Evolutionary conservation across 2,888 invertebrate genomes (phyloP), one percentile per base, ranked within the genome.

Genomic region (Melipona beecheii): DNA sequence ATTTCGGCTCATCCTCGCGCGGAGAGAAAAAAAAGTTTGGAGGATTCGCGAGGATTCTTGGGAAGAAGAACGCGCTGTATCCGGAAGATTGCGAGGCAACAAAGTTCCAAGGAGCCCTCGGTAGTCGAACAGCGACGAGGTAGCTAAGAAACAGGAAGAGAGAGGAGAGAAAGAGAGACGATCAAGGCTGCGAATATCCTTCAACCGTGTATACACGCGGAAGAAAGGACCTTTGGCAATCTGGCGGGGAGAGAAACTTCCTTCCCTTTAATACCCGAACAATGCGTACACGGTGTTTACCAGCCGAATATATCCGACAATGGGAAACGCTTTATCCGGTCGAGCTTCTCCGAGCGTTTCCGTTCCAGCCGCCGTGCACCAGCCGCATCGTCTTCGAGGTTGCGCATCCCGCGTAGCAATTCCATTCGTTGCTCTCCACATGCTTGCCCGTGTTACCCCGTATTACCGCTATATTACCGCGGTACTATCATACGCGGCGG

Each of bases 221-320:
- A 17, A 78, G 85, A 81, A 85, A 77, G 58, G 58, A 64, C 54
- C 62, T 31, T 31, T n/a, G 75, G 74, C 27, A 68, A 75, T 52
- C 65, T 24, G 4, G n/a, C 13, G 71, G n/a, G 19, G 70, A 17
- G 78, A 78, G 87, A 81, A 84, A 86, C 83, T 87, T 81, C 66
- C 66, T 27, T 76, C 49, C 78, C 71, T 71, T 78, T 89, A 87
- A 89, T 89, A 85, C 83, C 77, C 69, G 86, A 86, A 89, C 89
- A 87, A 89, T 89, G 86, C 81, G 89, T 84, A 65, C 54, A 70
- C 84, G 43, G 75, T 89, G 85, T 87, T 89, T 89, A 87, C 85
- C 85, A 73, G 71, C 66, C 78, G 83, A 87, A 85, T 85, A 87
- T 79, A 86, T 89, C 80, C 73, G 62, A 86, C 86, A 82, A 87